Base-by-base conservation (phyloP, 2,888 invertebrate species). In the Salticus scenicus region DNA sequence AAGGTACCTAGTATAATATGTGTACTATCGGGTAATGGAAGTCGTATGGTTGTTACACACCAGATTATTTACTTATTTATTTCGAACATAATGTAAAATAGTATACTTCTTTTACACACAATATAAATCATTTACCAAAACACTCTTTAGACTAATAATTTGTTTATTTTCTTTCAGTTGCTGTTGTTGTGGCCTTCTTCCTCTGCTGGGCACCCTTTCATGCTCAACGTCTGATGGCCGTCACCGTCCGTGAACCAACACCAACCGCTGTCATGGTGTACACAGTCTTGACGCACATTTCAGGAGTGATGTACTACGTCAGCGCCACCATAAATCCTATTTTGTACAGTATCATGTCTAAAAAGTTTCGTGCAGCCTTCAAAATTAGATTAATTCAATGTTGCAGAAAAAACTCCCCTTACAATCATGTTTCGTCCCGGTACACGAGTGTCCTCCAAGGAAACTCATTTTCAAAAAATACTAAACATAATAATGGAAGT, bases 201-300 rank as follows among this genome's bases (percentile, higher is more conserved):
- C 95, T 98, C 1, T 97, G 97, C 83, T 95, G 96, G 89, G 96
- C 97, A 0, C 98, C 98, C 0, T 98, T 97, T 91, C 97, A 98
- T 92, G 95, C 96, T 10, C 98, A 98, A 91, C 92, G 98, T 75
- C 93, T 98, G 51, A 93, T 97, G 90, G 96, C 96, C 0, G 80
- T 79, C 14, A 87, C 80, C 41, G 57, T 87, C 1, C 76, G 63
- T 4, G 33, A 73, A 5, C 90, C 51, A 82, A 88, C 78, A 30
- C 83, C 84, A 47, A 85, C 71, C 41, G 74, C 73, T 20, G 85
- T 88, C 47, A 87, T 76, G 71, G 92, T 96, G 33, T 95, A 95
- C 91, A 93, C 93, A 76, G 92, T 94, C 73, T 92, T 96, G 79
- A 96, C 95, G 2, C 96, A 97, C 91, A 93, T 94, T 47, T 97